Evolutionary conservation across 1,140 invertebrate genomes (phyloP).

Genomic region (Sarcophaga peregrina): DNA sequence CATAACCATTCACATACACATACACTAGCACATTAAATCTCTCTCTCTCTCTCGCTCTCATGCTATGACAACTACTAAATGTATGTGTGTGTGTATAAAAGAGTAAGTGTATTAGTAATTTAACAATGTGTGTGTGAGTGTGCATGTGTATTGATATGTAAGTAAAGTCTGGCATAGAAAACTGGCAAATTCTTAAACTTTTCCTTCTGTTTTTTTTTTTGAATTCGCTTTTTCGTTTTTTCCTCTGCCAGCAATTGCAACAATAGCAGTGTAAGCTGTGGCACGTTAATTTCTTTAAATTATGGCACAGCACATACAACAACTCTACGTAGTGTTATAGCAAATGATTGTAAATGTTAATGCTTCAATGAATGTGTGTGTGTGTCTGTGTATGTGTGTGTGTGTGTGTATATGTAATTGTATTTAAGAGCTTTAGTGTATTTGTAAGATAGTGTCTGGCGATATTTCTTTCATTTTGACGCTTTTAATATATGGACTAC

Average conservation of each 20-base stretch:
- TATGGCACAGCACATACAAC: conserved; percentile 28
- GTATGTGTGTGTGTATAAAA: neutral
- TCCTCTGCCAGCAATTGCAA: neutral
- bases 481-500: conserved; percentile 33
- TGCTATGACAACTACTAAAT: too few species aligned
- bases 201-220: neutral
- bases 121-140: too few species aligned
- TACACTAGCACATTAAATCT: neutral
- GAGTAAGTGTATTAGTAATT: neutral
- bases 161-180: conserved; percentile 17
- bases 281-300: conserved; percentile 36
- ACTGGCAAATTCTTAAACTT: conserved; percentile 5
- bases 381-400: neutral
- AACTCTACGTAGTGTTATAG: neutral
- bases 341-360: neutral
- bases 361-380: neutral
- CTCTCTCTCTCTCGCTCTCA: too few species aligned
- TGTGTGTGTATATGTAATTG: neutral
- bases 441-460: conserved; percentile 21
- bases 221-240: neutral
- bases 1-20: neutral
- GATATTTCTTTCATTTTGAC: conserved; percentile 33
- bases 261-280: conserved; percentile 24
- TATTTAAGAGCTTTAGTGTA: neutral
- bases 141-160: neutral